Evolutionary conservation across 1,140 invertebrate genomes (phyloP), one percentile per base, ranked within the genome.

Genomic region (Drosophila sproati): DNA sequence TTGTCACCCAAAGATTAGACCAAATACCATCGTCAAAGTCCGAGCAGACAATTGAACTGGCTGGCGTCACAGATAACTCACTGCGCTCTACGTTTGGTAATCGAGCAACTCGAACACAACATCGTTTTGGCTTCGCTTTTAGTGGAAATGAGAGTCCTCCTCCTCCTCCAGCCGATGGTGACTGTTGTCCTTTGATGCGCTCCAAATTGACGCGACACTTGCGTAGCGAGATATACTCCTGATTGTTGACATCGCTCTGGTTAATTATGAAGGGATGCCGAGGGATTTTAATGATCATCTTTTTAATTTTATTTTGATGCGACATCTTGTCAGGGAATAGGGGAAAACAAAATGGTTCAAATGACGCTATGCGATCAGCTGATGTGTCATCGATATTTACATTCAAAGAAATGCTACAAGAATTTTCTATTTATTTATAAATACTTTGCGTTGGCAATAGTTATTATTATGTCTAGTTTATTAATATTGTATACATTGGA

Each of bases 171-270:
- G 29, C 47, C 0, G 4, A n/a, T 48, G 47, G 5, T 4, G 20
- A 2, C 54, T 41, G 12, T 0, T 60, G 50, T 8, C 68, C 54
- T 37, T 89, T 89, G 0, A 89, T 6, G 3, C 86, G 72, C 10
- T 89, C 80, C 29, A 89, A 37, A 20, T 89, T 80, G 0, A 89
- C 85, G 3, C 85, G 85, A 72, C 85, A 89, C 41, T 89, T 89
- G 5, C 80, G 77, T 10, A 74, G 10, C 10, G 55, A 50, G 2
- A 78, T 63, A 28, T 31, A 2, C 3, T 74, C 41, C 39, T 69
- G 41, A 28, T 68, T 70, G 29, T 63, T 48, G 6, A 56, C 41
- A 0, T 73, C 56, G 2, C 41, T 32, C 4, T 82, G 54, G 1
- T 70, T 43, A 6, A 35, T 80, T 5, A 88, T 64, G 37, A 75